These are phyloP conservation scores for Zelleria hepariella DNA, from an alignment of 2,888 invertebrate species.

Conservation along the genomic window DNA sequence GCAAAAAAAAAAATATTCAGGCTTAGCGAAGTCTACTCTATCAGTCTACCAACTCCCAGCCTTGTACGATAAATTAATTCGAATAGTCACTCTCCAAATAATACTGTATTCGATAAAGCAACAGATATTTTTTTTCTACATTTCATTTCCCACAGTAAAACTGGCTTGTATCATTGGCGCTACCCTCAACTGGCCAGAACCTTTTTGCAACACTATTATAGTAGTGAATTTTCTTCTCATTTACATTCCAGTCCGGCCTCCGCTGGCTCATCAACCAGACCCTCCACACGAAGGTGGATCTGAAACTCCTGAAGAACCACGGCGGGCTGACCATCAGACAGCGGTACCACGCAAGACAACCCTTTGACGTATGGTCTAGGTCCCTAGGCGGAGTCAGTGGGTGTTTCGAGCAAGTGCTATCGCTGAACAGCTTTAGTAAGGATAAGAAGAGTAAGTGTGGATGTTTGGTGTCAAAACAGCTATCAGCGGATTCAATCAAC, in stretches of 20 bases:
- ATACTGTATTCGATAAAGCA: no score
- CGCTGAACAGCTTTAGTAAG: slow-evolving; percentile 36
- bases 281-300: slow-evolving; percentile 19
- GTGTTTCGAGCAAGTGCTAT: slow-evolving; percentile 51
- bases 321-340: slow-evolving; percentile 41
- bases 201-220: neutral
- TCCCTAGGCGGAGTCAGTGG: slow-evolving; percentile 37
- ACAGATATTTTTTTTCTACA: neutral
- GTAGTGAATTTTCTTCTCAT: neutral
- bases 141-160: no score
- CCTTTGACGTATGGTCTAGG: slow-evolving; percentile 57
- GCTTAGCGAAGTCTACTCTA: no score
- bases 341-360: slow-evolving; percentile 41
- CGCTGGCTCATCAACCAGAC: slow-evolving; percentile 50
- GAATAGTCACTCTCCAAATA: no score
- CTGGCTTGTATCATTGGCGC: no score
- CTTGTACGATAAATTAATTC: no score
- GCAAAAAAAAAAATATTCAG: no score
- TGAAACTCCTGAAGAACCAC: slow-evolving; percentile 20
- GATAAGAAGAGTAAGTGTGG: slow-evolving; percentile 42
- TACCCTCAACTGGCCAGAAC: neutral
- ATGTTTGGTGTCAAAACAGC: neutral
- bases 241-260: slow-evolving; percentile 46
- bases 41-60: no score
- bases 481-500: no score